Conservation (phyloP, 2,797 vertebrate genomes). For the Falco concolor region DNA sequence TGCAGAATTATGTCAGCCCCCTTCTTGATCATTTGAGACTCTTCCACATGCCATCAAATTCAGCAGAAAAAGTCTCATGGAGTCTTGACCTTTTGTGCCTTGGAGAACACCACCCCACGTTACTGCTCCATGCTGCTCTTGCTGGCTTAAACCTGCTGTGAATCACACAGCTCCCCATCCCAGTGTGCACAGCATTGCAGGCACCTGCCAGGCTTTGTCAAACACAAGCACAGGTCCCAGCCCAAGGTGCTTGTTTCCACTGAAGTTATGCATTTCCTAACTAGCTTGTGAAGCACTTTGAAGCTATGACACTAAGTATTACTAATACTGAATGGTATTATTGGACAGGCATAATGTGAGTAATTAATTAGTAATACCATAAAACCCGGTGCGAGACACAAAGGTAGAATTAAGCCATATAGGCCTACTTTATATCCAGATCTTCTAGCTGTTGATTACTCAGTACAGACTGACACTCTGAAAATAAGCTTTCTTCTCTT, state of each 20-base stretch:
- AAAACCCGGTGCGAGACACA: neutral
- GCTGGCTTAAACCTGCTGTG: neutral
- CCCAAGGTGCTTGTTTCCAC: neutral
- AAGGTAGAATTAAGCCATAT: neutral
- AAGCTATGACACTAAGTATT: neutral
- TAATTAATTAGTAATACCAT: constrained; percentile 19
- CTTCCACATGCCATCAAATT: neutral
- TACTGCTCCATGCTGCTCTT: neutral
- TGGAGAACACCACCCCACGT: neutral
- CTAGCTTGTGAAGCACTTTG: neutral
- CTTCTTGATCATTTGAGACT: neutral
- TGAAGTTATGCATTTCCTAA: constrained; percentile 6
- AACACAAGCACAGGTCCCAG: neutral
- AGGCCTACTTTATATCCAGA: neutral
- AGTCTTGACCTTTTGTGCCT: neutral
- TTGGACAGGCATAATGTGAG: neutral
- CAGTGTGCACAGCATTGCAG: neutral
- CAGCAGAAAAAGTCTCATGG: neutral
- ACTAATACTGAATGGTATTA: neutral
- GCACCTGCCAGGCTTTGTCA: neutral
- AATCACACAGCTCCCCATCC: neutral
- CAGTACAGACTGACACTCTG: neutral
- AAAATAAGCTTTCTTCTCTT: neutral
- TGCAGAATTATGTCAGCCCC: neutral
- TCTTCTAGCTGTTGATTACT: neutral